Evolutionary conservation across 2,113 vertebrate genomes (phyloP), one percentile per base, ranked within the genome.

Genomic region (Motacilla tschutschensis): DNA sequence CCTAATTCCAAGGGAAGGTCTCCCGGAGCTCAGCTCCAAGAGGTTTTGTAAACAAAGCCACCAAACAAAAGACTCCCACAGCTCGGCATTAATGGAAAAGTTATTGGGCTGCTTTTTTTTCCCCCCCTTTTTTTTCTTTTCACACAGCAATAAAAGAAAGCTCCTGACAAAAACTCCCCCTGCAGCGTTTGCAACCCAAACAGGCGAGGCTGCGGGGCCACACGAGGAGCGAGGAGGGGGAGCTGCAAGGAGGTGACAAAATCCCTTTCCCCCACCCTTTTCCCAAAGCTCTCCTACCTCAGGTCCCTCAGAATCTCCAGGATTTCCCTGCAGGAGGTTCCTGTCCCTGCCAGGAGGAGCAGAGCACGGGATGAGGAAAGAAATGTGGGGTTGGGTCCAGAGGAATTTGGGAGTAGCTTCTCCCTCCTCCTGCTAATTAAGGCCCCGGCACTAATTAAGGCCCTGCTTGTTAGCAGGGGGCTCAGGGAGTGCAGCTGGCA

Each of bases 81-180:
- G 69, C 67, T 71, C 28, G 24, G 26, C 63, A 59, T 93, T 92
- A 83, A 93, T 40, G 77, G 91, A 28, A 82, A 90, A 87, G 38
- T 82, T 48, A 47, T 5, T n/a, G 71, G 46, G 70, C 36, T 83
- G 71, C 24, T 1, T 57, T 50, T 18, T 26, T 50, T 18, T 26
- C 7, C 0, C 21, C 13, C 0, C 7, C 4, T 5, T 3, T 14
- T 50, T 14, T 50, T 57, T 19, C 13, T 18, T 22, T 65, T 6
- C 54, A 44, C 40, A 36, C 11, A 21, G 65, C 59, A 38, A 78
- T 20, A 76, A 83, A 90, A 69, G 19, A 71, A 65, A 43, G 3
- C 33, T 80, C 62, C 57, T 44, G 36, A 12, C 50, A 14, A 57
- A 50, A 87, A 46, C 31, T 62, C 60, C 41, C 48, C 73, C 82